phyloP scores from a whole-genome alignment of 1,140 invertebrate genomes.

The Sinella curviseta region DNA sequence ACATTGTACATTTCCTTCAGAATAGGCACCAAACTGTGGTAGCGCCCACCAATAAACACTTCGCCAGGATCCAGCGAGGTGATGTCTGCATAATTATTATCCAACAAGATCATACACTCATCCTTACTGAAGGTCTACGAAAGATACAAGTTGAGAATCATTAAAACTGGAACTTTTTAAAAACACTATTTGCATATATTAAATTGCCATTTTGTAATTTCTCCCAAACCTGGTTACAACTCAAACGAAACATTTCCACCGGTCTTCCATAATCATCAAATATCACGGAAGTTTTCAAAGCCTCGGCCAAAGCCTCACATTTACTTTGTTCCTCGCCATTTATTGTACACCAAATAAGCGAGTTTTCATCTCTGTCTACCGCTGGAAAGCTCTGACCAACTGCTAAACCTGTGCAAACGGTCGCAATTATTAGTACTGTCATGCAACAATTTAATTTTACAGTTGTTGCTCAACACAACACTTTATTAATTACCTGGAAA shows the following conservation, averaged over 20 bases:
- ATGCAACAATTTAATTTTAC: neutral
- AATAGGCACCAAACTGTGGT: conserved; percentile 88
- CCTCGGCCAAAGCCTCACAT: conserved; percentile 41
- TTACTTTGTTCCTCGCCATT: conserved; percentile 45
- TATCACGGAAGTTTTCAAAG: conserved; percentile 16
- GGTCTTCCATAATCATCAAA: conserved; percentile 33
- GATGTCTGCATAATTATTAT: conserved; percentile 76
- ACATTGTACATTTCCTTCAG: conserved; percentile 69
- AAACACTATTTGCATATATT: neutral
- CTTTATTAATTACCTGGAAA: neutral
- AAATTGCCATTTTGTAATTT: neutral
- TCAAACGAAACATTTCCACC: conserved; percentile 22
- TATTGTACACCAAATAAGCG: conserved; percentile 45
- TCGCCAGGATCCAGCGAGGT: conserved; percentile 88
- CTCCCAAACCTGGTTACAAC: conserved; percentile 43
- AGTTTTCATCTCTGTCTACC: conserved; percentile 24
- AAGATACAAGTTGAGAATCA: conserved; percentile 5
- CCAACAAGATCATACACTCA: conserved; percentile 77
- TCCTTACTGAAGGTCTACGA: conserved; percentile 70
- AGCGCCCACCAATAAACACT: conserved; percentile 86
- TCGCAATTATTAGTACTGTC: too few species aligned
- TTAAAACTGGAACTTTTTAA: neutral
- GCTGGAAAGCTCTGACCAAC: neutral
- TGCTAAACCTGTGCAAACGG: too few species aligned
- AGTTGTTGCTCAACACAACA: neutral